These are phyloP conservation scores for Dusona sp. DNA, from an alignment of 2,888 invertebrate species.

Conservation along the genomic window DNA sequence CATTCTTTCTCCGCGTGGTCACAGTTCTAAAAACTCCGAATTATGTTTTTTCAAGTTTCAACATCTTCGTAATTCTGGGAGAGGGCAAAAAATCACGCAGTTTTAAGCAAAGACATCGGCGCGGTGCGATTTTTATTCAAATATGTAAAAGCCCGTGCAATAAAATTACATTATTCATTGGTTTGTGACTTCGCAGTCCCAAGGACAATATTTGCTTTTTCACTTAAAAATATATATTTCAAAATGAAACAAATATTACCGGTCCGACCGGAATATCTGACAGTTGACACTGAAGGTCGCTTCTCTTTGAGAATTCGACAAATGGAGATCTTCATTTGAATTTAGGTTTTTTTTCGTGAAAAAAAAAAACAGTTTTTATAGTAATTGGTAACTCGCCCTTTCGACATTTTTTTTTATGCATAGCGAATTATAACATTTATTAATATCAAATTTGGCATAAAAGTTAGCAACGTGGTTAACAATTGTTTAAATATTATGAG, in stretches of 20 bases:
- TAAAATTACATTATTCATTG: constrained; percentile 40
- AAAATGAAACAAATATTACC: not conserved
- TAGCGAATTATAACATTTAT: not conserved
- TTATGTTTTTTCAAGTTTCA: not conserved
- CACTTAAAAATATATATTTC: not conserved
- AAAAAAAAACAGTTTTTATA: not conserved
- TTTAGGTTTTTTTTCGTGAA: constrained; percentile 18
- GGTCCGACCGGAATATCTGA: constrained; percentile 32
- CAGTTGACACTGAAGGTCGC: constrained; percentile 32
- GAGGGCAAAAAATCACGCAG: not conserved
- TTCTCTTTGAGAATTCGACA: constrained; percentile 18
- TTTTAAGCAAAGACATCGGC: constrained; percentile 21
- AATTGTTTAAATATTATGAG: not conserved
- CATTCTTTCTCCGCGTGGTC: constrained; percentile 44
- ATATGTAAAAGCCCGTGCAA: constrained; percentile 51
- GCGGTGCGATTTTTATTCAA: constrained; percentile 56
- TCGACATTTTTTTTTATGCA: not conserved
- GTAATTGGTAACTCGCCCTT: not conserved
- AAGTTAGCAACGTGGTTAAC: not conserved
- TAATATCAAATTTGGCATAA: not conserved
- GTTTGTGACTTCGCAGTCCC: constrained; percentile 4
- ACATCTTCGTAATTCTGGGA: not conserved
- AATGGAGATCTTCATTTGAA: constrained; percentile 38
- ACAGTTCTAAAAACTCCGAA: not conserved
- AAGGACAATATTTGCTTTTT: constrained; percentile 21